phyloP scores from a whole-genome alignment of 1,140 invertebrate species.

The Calliopsis andreniformis region DNA sequence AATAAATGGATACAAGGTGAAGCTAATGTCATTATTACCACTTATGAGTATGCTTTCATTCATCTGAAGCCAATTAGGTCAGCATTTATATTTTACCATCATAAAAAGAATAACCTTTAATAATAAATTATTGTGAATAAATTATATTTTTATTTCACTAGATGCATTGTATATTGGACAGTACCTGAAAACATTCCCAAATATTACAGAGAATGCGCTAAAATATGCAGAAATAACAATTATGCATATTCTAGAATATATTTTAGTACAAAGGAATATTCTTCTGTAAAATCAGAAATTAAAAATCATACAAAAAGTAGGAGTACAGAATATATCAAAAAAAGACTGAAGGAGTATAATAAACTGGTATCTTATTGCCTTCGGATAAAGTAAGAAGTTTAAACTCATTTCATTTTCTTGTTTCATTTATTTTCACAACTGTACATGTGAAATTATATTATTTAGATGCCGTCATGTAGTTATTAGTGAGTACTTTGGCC shows the following conservation, averaged over 20 bases:
- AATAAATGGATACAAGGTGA: constrained; percentile 5
- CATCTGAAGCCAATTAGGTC: constrained; percentile 12
- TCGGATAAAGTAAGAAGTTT: constrained; percentile 2
- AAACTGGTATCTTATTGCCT: constrained; percentile 22
- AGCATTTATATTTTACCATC: neutral
- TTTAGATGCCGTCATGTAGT: constrained; percentile 13
- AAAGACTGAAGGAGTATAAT: constrained; percentile 7
- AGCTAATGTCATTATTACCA: constrained; percentile 14
- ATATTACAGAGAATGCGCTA: constrained; percentile 13
- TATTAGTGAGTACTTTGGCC: constrained; percentile 9
- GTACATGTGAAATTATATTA: neutral
- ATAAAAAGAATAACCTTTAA: neutral
- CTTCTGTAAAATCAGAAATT: neutral
- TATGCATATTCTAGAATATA: constrained; percentile 14
- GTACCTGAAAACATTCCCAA: constrained; percentile 6
- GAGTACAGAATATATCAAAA: neutral
- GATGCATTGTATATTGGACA: constrained; percentile 21
- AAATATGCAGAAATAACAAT: neutral
- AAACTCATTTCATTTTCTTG: neutral
- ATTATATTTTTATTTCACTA: constrained; percentile 5
- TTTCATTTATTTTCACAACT: neutral
- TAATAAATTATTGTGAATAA: neutral
- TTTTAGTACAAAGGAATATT: constrained; percentile 17
- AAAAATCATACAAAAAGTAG: neutral
- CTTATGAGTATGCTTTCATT: constrained; percentile 32